Conservation (phyloP, 2,888 invertebrate species). For the Thyatira batis region DNA sequence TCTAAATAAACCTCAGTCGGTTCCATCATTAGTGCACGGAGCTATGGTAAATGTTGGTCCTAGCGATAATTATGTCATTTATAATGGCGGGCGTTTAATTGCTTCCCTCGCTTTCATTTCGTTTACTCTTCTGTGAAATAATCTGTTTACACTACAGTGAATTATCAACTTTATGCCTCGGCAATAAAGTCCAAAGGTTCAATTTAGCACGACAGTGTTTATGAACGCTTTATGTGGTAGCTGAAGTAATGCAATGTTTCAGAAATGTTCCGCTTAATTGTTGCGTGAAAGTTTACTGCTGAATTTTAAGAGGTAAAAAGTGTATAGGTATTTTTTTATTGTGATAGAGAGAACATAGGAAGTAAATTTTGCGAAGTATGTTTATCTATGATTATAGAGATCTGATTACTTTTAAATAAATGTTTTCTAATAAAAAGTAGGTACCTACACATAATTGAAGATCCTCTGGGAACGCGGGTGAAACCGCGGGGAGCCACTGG, state of each 20-base stretch:
- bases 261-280: not conserved
- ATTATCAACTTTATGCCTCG: not conserved
- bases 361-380: too few relatives aligned
- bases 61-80: slow-evolving; percentile 46
- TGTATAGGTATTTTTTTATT: too few relatives aligned
- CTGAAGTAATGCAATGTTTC: not conserved
- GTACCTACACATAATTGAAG: too few relatives aligned
- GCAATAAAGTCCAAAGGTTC: not conserved
- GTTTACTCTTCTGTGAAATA: not conserved
- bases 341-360: too few relatives aligned
- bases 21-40: slow-evolving; percentile 19
- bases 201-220: not conserved
- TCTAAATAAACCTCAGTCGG: not conserved
- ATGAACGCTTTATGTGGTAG: not conserved
- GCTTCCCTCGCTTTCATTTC: slow-evolving; percentile 27
- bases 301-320: too few relatives aligned
- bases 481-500: too few relatives aligned
- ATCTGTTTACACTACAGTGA: not conserved
- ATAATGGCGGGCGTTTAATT: slow-evolving; percentile 46
- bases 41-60: slow-evolving; percentile 26
- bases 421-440: too few relatives aligned
- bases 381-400: too few relatives aligned
- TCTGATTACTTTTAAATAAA: too few relatives aligned
- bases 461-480: too few relatives aligned
- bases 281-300: too few relatives aligned